A percentile compares a stretch with the other conserved stretches of the same genome.
Conservation (phyloP, 2,888 invertebrate species). For the Drosophila mercatorum region DNA sequence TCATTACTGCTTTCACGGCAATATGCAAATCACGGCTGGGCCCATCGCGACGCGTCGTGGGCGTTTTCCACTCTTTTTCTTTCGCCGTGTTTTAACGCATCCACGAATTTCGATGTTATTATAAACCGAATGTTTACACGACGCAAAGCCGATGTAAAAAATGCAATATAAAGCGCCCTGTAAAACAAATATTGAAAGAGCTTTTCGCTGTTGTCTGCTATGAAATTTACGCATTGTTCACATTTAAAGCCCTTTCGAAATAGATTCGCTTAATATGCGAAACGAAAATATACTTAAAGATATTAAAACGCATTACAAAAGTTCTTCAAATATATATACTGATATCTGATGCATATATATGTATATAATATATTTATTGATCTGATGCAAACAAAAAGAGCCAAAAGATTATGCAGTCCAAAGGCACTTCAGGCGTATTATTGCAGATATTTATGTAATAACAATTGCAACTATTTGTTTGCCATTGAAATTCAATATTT, state of each 20-base stretch:
- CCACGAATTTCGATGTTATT: conserved; percentile 44
- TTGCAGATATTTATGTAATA: neutral
- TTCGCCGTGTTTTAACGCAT: neutral
- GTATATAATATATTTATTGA: neutral
- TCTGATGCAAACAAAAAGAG: neutral
- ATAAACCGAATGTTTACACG: conserved; percentile 45
- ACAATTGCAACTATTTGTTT: neutral
- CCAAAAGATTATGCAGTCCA: neutral
- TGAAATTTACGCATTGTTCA: conserved; percentile 29
- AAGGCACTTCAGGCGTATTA: neutral
- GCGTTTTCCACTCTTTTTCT: conserved; percentile 12
- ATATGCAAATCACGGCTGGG: conserved; percentile 10
- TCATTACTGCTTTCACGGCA: conserved; percentile 23
- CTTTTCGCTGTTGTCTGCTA: conserved; percentile 29
- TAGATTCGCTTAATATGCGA: no score
- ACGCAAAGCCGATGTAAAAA: conserved; percentile 10
- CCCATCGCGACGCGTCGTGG: neutral
- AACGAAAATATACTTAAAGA: neutral
- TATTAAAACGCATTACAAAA: conserved; percentile 2
- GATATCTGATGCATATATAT: no score
- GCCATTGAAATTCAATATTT: neutral
- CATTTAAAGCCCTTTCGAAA: conserved; percentile 21
- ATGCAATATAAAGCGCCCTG: conserved; percentile 4
- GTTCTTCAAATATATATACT: neutral
- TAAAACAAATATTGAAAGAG: conserved; percentile 24